Base-by-base conservation (phyloP, 2,797 vertebrate genomes). In the Acanthopagrus latus region DNA sequence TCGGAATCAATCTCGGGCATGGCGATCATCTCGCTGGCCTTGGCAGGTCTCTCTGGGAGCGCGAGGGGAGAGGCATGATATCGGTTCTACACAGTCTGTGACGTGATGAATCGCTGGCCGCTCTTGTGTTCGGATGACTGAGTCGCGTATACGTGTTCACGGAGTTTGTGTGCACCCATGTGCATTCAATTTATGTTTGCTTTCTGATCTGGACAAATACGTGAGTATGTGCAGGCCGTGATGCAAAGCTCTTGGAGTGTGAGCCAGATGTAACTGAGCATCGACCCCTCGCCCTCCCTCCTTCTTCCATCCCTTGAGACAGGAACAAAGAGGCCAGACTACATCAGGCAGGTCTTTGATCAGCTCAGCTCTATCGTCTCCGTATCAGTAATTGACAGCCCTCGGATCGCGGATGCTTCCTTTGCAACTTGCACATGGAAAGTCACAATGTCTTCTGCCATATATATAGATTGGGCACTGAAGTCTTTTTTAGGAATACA, bases 321-420 rank as follows among this genome's bases (percentile, higher is more conserved):
- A 79, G 81, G 91, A 93, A 93, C 89, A 94, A 92, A 93, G 90
- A 90, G 74, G 78, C 80, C 86, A 88, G 91, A 83, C 88, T 85
- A 75, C 87, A 92, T 86, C 79, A 89, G 86, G 76, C 80, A 64
- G 75, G 66, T n/a, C 90, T 94, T 93, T 93, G 87, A 93, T 93
- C 92, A 90, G 80, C 66, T 77, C 54, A 7, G 71, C 76, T 86
- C 80, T 62, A 85, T 80, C 78, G 18, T 68, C 80, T 76, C 89
- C 55, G 64, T 78, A 85, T 84, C 82, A 60, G 91, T 93, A 91
- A 93, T 81, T 92, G 90, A 90, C 87, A 86, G 74, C 57, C 63
- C 72, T 89, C 29, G 23, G 55, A 87, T 86, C 59, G 27, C 6
- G 0, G 64, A 77, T 66, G 75, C 65, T 76, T 85, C 78, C 57